These are phyloP conservation scores for Corydoras maculifer DNA, from an alignment of 2,113 vertebrate species.

Conservation along the genomic window DNA sequence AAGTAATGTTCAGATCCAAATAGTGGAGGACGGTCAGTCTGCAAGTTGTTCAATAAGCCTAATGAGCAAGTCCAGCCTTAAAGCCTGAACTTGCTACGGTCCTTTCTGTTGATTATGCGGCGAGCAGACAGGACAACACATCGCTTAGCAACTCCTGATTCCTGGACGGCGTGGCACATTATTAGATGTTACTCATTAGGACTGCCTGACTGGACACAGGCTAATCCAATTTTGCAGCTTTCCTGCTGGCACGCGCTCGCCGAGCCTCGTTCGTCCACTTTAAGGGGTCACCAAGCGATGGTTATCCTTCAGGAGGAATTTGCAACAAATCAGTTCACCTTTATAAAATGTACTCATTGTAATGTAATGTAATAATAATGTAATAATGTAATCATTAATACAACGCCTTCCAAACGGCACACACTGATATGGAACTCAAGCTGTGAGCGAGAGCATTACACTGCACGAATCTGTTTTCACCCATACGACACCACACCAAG, in stretches of 20 bases:
- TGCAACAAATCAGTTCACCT: too few species aligned
- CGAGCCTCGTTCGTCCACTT: background rate
- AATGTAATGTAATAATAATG: too few species aligned
- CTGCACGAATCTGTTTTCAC: too few species aligned
- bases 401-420: too few species aligned
- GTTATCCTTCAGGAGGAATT: too few species aligned
- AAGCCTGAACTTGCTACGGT: constrained; percentile 16
- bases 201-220: constrained; percentile 42
- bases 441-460: too few species aligned
- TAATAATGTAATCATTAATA: too few species aligned
- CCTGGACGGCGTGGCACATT: constrained; percentile 21
- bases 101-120: constrained; percentile 27
- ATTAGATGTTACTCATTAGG: constrained; percentile 41
- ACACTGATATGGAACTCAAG: too few species aligned
- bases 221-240: constrained; percentile 35
- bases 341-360: too few species aligned
- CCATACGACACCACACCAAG: too few species aligned
- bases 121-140: constrained; percentile 35
- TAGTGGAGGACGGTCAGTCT: constrained; percentile 11
- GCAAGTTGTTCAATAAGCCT: constrained; percentile 24
- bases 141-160: constrained; percentile 32
- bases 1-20: constrained; percentile 23
- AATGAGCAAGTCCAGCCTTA: constrained; percentile 11
- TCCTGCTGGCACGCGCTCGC: constrained; percentile 14
- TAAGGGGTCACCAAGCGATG: too few species aligned